These are phyloP conservation scores for Phytoseiulus persimilis DNA, from an alignment of 2,888 invertebrate species.

Conservation along the genomic window DNA sequence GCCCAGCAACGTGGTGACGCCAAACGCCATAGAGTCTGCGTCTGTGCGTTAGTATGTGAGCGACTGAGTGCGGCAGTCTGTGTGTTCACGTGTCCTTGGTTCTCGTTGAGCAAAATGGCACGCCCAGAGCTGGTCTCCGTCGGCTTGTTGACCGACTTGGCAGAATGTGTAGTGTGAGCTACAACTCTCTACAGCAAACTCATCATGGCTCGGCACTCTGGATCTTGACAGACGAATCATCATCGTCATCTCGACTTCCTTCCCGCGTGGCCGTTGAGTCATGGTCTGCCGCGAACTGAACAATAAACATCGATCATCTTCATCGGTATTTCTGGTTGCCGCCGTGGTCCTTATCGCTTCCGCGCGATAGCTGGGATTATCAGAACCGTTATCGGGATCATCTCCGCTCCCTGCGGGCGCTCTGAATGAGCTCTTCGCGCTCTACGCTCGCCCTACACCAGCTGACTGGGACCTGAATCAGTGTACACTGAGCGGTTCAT, in stretches of 20 bases:
- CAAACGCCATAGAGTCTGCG: not conserved
- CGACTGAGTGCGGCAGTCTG: not conserved
- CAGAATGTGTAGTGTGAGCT: not conserved
- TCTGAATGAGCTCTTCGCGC: not conserved
- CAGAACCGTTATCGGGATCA: not conserved
- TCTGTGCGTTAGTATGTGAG: not conserved
- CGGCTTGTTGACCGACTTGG: not conserved
- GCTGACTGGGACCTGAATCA: not conserved
- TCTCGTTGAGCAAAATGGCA: not conserved
- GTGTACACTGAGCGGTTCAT: not conserved
- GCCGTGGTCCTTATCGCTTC: not conserved
- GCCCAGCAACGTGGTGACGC: not conserved
- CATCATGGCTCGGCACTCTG: not conserved
- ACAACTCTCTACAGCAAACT: not conserved
- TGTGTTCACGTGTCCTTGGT: not conserved
- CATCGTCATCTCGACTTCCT: not conserved
- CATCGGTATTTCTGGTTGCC: not conserved
- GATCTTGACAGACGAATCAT: not conserved
- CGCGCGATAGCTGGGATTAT: not conserved
- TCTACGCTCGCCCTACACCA: not conserved
- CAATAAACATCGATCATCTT: not conserved
- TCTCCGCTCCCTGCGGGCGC: not conserved
- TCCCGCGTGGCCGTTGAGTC: not conserved
- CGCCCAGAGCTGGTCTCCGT: not conserved
- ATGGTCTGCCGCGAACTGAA: not conserved